Conservation (phyloP, 1,140 invertebrate species). For the Heliconius melpomene region DNA sequence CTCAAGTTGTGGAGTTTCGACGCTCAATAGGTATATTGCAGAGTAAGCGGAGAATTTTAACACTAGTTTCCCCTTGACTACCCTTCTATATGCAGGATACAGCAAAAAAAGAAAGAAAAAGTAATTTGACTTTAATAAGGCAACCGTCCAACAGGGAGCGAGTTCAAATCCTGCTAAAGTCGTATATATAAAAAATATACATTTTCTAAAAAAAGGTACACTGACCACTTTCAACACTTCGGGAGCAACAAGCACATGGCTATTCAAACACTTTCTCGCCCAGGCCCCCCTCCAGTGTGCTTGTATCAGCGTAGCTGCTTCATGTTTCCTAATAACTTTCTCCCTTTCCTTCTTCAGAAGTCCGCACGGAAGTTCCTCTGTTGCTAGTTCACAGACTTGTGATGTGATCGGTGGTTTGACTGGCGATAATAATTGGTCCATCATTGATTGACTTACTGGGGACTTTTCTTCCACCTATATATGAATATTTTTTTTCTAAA, state of each 20-base stretch:
- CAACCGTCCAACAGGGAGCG: too few species aligned
- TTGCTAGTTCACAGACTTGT: constrained; percentile 57
- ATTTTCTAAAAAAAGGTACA: too few species aligned
- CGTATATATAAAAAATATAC: too few species aligned
- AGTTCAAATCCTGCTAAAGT: too few species aligned
- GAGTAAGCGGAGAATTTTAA: too few species aligned
- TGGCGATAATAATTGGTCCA: constrained; percentile 45
- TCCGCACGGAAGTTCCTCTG: constrained; percentile 57
- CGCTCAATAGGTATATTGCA: too few species aligned
- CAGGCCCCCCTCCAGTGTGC: constrained; percentile 65
- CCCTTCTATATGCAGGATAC: too few species aligned
- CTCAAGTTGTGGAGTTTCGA: too few species aligned
- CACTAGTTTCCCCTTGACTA: too few species aligned
- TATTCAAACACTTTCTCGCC: constrained; percentile 57
- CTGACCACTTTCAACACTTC: constrained; percentile 62
- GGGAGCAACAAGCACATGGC: constrained; percentile 39
- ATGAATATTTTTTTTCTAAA: not conserved
- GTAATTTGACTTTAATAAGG: too few species aligned
- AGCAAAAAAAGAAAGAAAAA: too few species aligned
- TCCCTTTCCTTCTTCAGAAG: constrained; percentile 59
- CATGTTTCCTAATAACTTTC: constrained; percentile 55
- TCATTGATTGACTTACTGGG: constrained; percentile 44
- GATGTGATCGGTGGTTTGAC: constrained; percentile 45
- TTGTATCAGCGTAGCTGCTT: constrained; percentile 64
- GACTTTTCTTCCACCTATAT: constrained; percentile 45